Evolutionary conservation across 2,113 vertebrate species (phyloP).

Genomic region (Aegithalos caudatus): DNA sequence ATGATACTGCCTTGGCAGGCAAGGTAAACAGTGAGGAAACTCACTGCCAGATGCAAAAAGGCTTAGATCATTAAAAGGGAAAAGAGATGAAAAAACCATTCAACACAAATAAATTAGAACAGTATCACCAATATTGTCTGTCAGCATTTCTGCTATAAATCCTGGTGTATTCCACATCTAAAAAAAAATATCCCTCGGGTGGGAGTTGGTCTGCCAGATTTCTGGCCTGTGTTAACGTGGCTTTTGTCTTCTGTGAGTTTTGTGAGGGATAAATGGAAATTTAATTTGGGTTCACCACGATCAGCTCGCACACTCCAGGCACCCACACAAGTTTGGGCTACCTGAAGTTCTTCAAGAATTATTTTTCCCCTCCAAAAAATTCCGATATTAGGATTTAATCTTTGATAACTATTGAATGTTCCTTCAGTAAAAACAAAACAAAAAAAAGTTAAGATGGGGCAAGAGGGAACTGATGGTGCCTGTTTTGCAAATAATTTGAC

Average conservation of each 20-base stretch:
- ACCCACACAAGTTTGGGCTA: neutral
- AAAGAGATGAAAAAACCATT: conserved; percentile 57
- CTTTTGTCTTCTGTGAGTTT: conserved; percentile 22
- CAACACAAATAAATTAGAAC: conserved; percentile 51
- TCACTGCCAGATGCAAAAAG: conserved; percentile 58
- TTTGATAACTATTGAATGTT: neutral
- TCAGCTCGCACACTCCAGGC: neutral
- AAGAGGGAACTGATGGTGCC: neutral
- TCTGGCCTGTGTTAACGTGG: conserved; percentile 4
- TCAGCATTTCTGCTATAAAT: conserved; percentile 31
- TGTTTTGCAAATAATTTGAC: neutral
- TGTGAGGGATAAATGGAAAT: conserved; percentile 34
- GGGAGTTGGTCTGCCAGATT: conserved; percentile 28
- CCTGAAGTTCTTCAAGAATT: neutral
- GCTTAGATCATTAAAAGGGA: conserved; percentile 65
- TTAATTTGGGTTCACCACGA: neutral
- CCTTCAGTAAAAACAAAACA: neutral
- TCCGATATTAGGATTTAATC: neutral
- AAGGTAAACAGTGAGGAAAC: conserved; percentile 60
- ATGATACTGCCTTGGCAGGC: conserved; percentile 59
- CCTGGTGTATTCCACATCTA: conserved; percentile 16
- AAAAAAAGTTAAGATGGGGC: neutral
- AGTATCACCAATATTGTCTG: conserved; percentile 37
- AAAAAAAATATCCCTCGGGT: conserved; percentile 36
- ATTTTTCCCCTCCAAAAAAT: neutral